Base-by-base conservation (phyloP, 2,888 invertebrate genomes). In the Erebia epiphron region DNA sequence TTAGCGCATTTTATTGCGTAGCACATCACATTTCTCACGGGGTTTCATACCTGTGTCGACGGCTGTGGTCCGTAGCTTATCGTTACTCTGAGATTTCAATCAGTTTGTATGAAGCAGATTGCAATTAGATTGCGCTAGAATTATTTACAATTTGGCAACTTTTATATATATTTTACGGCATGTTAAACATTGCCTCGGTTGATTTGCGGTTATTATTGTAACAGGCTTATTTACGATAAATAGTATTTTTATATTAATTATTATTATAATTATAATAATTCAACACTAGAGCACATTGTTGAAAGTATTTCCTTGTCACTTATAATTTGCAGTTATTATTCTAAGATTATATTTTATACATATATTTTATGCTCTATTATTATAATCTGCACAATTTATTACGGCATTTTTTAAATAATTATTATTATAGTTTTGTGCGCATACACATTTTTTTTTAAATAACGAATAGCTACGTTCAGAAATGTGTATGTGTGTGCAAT, bases 401-500 rank as follows among this genome's bases (percentile, higher is more conserved):
- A 90, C 86, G 85, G 87, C 87, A 90, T 91, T 92, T 90, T 83
- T 86, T 72, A 87, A 88, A 88, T 82, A 49, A 18, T 87, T 85
- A 79, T 83, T 85, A 87, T 89, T 85, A 87, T 89, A 86, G 84
- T 88, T 91, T 91, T 90, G 89, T 93, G 84, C 92, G 89, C 92
- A 90, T 92, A 92, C 92, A 93, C 92, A 92, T 89, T 89, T 88
- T 82, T 83, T 84, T 79, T 83, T 64, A 16, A 83, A 83, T 80
- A 79, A 76, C 85, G 84, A 80, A 86, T 86, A 82, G 82, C 85
- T 86, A 83, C 78, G 84, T 87, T 87, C 84, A 85, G 84, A 87
- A 90, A 90, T 93, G 92, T 93, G 92, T 93, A 93, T 93, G 93
- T 93, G 93, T 92, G 93, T 93, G 94, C 93, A 94, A 94, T 94